Base-by-base conservation (phyloP, 1,140 invertebrate species). In the Lepidurus arcticus region DNA sequence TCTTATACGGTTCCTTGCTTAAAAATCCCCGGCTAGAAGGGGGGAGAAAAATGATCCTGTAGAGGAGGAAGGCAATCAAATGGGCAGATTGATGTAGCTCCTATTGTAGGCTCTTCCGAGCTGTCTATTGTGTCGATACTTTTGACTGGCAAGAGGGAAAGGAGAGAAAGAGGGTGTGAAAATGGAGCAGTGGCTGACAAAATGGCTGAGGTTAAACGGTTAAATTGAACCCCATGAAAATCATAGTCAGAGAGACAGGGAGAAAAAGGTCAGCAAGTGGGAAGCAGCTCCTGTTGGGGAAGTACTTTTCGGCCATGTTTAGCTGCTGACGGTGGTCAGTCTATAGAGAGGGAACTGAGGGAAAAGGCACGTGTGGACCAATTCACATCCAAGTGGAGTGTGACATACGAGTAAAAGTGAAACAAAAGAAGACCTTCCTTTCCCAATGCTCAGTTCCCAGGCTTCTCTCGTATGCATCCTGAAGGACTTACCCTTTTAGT, bases 251-350 rank as follows among this genome's bases (percentile, higher is more conserved):
- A 16, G 9, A n/a, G 53, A 4, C 9, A 65, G 16, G 4, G 9
- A n/a, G 53, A 65, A 65, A 65, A 65, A 21, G 53, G 53, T 65
- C 53, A 65, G 53, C 53, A 65, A 65, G 53, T 65, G 53, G 34
- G 34, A 65, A 65, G 16, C n/a, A 7, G 53, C 16, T 65, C 34
- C 34, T 34, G 34, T 34, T 34, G 34, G 34, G 34, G 34, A 34
- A 34, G 34, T 34, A 34, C 34, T 34, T 34, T 34, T 34, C 34
- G 34, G 34, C 34, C 34, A 34, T 34, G 34, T 34, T 34, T 3
- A 34, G 53, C 16, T n/a, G 21, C 13, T 7, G 21, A 65, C 45
- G 53, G 16, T 65, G 53, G 34, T 34, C 53, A 21, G 13, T 65
- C 53, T 21, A 21, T n/a, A 47, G 45, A 4, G 6, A 13, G 13